Base-by-base conservation (phyloP, 2,888 invertebrate species). In the Lepidonotus clava region DNA sequence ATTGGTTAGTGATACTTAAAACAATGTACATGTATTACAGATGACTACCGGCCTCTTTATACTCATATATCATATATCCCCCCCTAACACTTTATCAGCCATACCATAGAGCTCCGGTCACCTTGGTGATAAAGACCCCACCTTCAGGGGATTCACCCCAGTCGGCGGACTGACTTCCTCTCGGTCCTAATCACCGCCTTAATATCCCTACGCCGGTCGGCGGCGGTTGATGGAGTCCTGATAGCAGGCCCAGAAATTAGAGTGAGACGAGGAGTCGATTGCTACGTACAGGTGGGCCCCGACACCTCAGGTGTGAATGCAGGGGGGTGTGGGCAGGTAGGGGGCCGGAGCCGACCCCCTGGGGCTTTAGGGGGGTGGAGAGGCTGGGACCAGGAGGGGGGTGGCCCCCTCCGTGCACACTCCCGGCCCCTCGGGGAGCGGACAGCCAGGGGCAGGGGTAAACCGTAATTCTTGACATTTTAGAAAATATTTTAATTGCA, bases 201-300 rank as follows among this genome's bases (percentile, higher is more conserved):
- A 76, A 76, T 76, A 76, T 40, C 76, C 14, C 76, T 76, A 2
- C 76, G n/a, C 76, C 6, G 38, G 21, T 21, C 11, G 21, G 51
- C 11, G 51, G 51, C 51, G 14, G 21, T 11, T 40, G 76, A 76
- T 76, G 76, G 76, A n/a, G 24, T 1, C 1, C 36, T 38, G 76
- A 76, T 76, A 76, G 76, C 76, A 40, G 40, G 38, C 34, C 76
- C 76, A 76, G 76, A 76, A 76, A 76, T 76, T 76, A 76, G 40
- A 21, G 38, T 76, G n/a, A 14, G 38, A 18, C 76, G 18, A 76
- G 76, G 40, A 76, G 76, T 40, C 6, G 76, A 76, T 76, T 76
- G 76, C 36, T 76, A 76, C 40, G 76, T 76, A 36, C 36, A 36
- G 38, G 38, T 40, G 76, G 21, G 40, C 21, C n/a, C 38, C 21